A percentile compares a stretch with the other conserved stretches of the same genome.
phyloP scores from a whole-genome alignment of 2,797 vertebrate genomes.

The Mormyrus proboscirostris region DNA sequence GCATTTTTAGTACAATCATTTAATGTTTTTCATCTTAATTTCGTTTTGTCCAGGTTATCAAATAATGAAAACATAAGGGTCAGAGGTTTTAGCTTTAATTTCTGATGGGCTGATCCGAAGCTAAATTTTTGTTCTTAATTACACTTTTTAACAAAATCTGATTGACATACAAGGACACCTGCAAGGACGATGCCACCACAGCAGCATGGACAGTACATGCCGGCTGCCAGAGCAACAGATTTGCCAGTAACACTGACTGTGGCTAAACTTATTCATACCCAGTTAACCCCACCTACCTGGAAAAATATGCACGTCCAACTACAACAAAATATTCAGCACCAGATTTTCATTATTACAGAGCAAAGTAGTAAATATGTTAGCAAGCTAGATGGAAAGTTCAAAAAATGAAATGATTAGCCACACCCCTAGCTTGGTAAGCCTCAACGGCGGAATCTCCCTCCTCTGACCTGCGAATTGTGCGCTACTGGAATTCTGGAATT shows the following conservation, averaged over 20 bases:
- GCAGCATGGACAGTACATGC: background rate
- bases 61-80: background rate
- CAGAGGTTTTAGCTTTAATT: background rate
- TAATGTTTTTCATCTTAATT: background rate
- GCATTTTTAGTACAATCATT: background rate
- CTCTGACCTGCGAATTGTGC: too few species aligned
- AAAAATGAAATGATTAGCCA: too few species aligned
- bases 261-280: background rate
- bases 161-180: background rate
- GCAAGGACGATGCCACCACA: background rate
- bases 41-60: background rate
- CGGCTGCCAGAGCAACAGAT: background rate
- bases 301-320: too few species aligned
- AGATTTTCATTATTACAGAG: too few species aligned
- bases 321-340: too few species aligned
- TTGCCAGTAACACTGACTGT: background rate
- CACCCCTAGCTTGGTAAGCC: too few species aligned
- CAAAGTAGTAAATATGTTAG: too few species aligned
- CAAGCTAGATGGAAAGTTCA: too few species aligned
- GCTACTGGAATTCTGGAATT: too few species aligned
- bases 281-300: background rate
- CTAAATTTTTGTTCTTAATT: background rate
- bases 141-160: background rate
- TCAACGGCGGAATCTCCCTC: too few species aligned
- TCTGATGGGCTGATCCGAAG: background rate